Conservation (phyloP, 2,888 invertebrate species). For the Empis stercorea region DNA sequence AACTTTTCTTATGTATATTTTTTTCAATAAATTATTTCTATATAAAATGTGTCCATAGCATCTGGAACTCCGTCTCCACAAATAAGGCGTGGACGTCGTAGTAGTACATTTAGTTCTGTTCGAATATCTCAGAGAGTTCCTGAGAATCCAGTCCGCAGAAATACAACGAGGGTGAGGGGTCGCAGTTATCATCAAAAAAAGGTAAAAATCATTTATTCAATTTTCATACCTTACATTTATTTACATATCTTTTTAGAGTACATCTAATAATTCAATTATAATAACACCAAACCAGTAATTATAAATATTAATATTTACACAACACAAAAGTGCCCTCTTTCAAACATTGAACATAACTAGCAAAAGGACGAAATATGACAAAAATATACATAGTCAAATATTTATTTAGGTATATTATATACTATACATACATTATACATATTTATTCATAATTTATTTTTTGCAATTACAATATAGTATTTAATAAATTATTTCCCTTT, state of each 20-base stretch:
- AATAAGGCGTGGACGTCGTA: slow-evolving; percentile 32
- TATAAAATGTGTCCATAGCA: slow-evolving; percentile 18
- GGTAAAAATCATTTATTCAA: too few species aligned
- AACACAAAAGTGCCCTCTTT: too few species aligned
- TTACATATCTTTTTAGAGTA: slow-evolving; percentile 22
- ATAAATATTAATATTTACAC: too few species aligned
- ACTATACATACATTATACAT: too few species aligned
- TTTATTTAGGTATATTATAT: too few species aligned
- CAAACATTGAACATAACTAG: too few species aligned
- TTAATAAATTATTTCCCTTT: too few species aligned
- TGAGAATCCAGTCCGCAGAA: slow-evolving; percentile 41
- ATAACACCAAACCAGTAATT: slow-evolving; percentile 24
- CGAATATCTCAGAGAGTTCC: slow-evolving; percentile 39
- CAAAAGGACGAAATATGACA: too few species aligned
- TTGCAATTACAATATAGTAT: too few species aligned
- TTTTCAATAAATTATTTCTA: background rate
- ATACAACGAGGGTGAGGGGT: slow-evolving; percentile 41
- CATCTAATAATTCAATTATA: slow-evolving; percentile 33
- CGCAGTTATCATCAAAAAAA: slow-evolving; percentile 35
- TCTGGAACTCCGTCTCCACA: slow-evolving; percentile 35
- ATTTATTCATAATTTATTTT: too few species aligned
- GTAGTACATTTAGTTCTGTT: slow-evolving; percentile 44
- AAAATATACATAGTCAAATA: too few species aligned
- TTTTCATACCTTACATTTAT: background rate
- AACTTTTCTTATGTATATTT: slow-evolving; percentile 4